Evolutionary conservation across 2,888 invertebrate genomes (phyloP), one percentile per base, ranked within the genome.

Genomic region (Drosophila imparisetae): DNA sequence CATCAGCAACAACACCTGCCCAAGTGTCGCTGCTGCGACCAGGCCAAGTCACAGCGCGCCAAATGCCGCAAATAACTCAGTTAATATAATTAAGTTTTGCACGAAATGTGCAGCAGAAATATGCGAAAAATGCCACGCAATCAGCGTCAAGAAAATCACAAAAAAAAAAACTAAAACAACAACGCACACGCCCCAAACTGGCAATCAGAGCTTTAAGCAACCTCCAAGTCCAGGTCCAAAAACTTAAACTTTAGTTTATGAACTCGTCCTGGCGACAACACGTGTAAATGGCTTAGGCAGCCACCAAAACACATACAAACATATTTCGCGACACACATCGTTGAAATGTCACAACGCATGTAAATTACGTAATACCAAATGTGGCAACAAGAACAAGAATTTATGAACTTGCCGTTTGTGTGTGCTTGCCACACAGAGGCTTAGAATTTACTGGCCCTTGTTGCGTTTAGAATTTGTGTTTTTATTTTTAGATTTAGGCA

Each of bases 1-100:
- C 70, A 73, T 11, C 64, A 72, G 49, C 71, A 80, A 69, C 83
- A 75, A 70, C 83, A 81, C 77, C 71, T 66, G 76, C 63, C 70
- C 72, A 61, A 65, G 62, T 78, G 64, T 27, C 58, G 48, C 57
- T 58, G 70, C 50, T 38, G 42, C 36, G 77, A 50, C 66, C 69
- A 21, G 64, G 61, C 66, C 70, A 72, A 74, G 73, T 70, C 73
- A 40, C 64, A 75, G 76, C 89, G 87, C 86, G 89, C 86, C 86
- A 83, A 89, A 89, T 87, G 86, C 86, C 86, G 80, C 87, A 89
- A 89, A 87, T 87, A 89, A 87, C 89, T 85, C 87, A 85, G 86
- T 84, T 87, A 87, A 87, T 87, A 89, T 89, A 87, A 87, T 87
- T 87, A 87, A 89, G 89, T 87, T 87, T 87, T 87, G 89, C 87